Conservation (phyloP, 2,888 invertebrate species). For the Panopea generosa region DNA sequence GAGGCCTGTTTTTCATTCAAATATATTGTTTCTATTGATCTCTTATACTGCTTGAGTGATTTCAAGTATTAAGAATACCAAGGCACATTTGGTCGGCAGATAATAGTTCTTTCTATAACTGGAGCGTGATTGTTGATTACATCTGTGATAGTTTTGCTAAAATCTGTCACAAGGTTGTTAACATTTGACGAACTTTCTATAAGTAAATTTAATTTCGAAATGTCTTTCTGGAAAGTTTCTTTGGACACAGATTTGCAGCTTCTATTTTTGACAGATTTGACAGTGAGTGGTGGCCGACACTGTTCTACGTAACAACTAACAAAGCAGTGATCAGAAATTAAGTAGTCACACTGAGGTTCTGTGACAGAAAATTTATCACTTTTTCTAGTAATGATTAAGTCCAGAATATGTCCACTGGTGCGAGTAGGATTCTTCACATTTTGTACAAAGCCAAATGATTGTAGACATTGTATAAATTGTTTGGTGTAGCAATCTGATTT, state of each 20-base stretch:
- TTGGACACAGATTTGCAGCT: constrained; percentile 35
- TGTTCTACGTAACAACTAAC: constrained; percentile 14
- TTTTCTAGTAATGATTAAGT: constrained; percentile 17
- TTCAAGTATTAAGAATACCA: constrained; percentile 42
- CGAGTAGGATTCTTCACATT: constrained; percentile 14
- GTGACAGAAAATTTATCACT: constrained; percentile 20
- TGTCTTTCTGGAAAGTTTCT: not conserved
- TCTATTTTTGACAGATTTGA: constrained; percentile 8
- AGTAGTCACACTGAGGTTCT: constrained; percentile 11
- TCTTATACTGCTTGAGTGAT: constrained; percentile 33
- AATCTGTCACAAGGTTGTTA: constrained; percentile 24
- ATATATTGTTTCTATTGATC: constrained; percentile 26
- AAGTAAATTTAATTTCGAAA: constrained; percentile 9
- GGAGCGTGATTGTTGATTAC: constrained; percentile 25
- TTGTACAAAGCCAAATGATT: constrained; percentile 37
- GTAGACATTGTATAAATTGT: constrained; percentile 27
- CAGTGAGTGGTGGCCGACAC: constrained; percentile 10
- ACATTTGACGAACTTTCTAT: constrained; percentile 2
- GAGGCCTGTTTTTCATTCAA: constrained; percentile 19
- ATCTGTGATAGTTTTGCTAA: constrained; percentile 11
- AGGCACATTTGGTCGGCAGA: constrained; percentile 27
- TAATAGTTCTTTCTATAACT: constrained; percentile 19
- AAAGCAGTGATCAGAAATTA: constrained; percentile 23
- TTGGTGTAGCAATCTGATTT: constrained; percentile 34
- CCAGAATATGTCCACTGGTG: constrained; percentile 23